Evolutionary conservation across 2,113 vertebrate genomes (phyloP).

Genomic region (Lagopus leucura): DNA sequence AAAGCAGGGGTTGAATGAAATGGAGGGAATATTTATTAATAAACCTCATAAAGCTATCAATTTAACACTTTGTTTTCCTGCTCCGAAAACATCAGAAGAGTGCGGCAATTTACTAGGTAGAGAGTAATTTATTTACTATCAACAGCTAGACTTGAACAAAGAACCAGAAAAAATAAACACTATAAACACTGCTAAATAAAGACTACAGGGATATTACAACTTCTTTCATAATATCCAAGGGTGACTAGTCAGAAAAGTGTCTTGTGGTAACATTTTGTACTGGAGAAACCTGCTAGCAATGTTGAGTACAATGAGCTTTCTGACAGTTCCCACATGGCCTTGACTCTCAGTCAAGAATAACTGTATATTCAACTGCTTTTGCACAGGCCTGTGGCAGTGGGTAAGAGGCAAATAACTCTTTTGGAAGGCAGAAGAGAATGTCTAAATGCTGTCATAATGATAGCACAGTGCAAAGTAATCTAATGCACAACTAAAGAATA

Average conservation of each 20-base stretch:
- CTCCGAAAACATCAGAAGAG: slow-evolving; percentile 43
- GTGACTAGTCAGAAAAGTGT: slow-evolving; percentile 30
- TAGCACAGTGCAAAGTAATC: neutral
- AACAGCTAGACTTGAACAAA: slow-evolving; percentile 48
- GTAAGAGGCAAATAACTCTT: slow-evolving; percentile 26
- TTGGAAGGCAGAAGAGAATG: slow-evolving; percentile 15
- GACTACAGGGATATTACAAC: slow-evolving; percentile 9
- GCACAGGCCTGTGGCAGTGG: neutral
- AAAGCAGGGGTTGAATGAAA: slow-evolving; percentile 21
- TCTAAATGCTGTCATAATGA: neutral
- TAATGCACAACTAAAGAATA: neutral
- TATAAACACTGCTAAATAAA: slow-evolving; percentile 55
- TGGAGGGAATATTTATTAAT: slow-evolving; percentile 58
- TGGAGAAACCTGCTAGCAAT: neutral
- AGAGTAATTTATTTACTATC: slow-evolving; percentile 61
- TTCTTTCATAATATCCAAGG: neutral
- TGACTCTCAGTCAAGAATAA: slow-evolving; percentile 26
- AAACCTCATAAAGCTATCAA: slow-evolving; percentile 46
- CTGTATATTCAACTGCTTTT: neutral
- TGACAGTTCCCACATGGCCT: neutral
- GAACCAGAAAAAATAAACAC: slow-evolving; percentile 40
- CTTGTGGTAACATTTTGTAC: slow-evolving; percentile 22
- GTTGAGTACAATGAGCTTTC: neutral
- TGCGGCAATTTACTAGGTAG: slow-evolving; percentile 40
- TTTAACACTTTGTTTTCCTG: slow-evolving; percentile 60